Percentiles rank a stretch among this genome's conserved stretches.
Conservation (phyloP, 2,113 vertebrate species). For the Mesitornis unicolor region DNA sequence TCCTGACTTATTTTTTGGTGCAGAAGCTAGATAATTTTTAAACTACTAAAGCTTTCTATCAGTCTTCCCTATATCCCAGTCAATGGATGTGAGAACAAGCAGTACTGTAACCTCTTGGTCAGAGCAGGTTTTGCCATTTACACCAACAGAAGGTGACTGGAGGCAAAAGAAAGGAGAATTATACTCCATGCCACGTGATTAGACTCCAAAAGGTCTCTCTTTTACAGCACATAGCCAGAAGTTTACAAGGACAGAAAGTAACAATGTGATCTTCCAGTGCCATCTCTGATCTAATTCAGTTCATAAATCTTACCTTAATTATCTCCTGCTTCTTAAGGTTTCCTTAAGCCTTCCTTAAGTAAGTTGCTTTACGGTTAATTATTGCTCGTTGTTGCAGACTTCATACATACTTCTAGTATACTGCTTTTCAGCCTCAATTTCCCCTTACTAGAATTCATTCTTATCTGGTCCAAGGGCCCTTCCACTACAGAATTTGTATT, state of each 20-base stretch:
- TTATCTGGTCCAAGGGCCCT: not conserved
- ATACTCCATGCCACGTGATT: not conserved
- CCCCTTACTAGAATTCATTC: not conserved
- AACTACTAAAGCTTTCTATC: not conserved
- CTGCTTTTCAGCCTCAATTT: not conserved
- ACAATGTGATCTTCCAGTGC: not conserved
- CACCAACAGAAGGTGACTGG: not conserved
- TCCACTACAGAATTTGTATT: not conserved
- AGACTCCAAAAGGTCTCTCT: not conserved
- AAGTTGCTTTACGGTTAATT: not conserved
- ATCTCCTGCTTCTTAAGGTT: not conserved
- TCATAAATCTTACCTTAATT: not conserved
- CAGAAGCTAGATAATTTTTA: not conserved
- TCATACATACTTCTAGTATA: not conserved
- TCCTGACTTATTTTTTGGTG: not conserved
- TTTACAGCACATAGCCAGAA: not conserved
- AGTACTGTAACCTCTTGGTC: rapidly evolving
- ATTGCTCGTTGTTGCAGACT: not conserved
- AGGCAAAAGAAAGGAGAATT: not conserved
- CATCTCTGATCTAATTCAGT: not conserved
- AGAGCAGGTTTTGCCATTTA: not conserved
- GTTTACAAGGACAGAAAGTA: not conserved
- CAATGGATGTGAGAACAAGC: not conserved
- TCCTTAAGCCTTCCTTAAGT: too few species aligned
- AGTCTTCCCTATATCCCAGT: not conserved